Percentiles rank a stretch among this genome's conserved stretches.
phyloP scores from a whole-genome alignment of 2,888 invertebrate species.

The Gandaritis pyraliata region DNA sequence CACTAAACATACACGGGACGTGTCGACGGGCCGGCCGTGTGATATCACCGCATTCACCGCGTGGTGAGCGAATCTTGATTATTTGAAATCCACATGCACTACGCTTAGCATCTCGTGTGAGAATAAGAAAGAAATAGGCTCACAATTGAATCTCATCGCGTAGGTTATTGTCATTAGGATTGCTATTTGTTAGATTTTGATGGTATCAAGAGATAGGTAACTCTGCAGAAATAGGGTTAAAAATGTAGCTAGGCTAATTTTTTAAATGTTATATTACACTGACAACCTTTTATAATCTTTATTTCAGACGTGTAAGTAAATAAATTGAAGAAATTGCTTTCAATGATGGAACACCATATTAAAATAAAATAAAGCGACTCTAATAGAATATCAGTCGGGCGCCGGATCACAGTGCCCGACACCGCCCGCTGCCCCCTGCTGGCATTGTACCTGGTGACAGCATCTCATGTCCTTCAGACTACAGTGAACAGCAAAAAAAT shows the following conservation, averaged over 20 bases:
- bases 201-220: too few species aligned
- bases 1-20: slow-evolving; percentile 77
- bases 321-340: slow-evolving; percentile 25
- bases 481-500: background rate
- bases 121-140: too few species aligned
- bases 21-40: slow-evolving; percentile 64
- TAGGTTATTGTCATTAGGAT: too few species aligned
- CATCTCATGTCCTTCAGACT: slow-evolving; percentile 21
- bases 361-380: slow-evolving; percentile 42
- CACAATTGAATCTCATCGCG: too few species aligned
- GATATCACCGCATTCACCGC: slow-evolving; percentile 51
- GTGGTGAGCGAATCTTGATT: slow-evolving; percentile 30
- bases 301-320: background rate
- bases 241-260: too few species aligned
- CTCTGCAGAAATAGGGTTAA: too few species aligned
- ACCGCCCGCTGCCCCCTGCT: slow-evolving; percentile 56
- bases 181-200: too few species aligned
- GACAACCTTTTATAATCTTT: too few species aligned
- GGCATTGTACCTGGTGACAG: slow-evolving; percentile 57
- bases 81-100: too few species aligned
- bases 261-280: too few species aligned
- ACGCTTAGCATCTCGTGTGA: too few species aligned
- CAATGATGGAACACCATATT: slow-evolving; percentile 37
- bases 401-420: slow-evolving; percentile 48
- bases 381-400: slow-evolving; percentile 50